phyloP scores from a whole-genome alignment of 2,888 invertebrate genomes.

The Chesias legatella region DNA sequence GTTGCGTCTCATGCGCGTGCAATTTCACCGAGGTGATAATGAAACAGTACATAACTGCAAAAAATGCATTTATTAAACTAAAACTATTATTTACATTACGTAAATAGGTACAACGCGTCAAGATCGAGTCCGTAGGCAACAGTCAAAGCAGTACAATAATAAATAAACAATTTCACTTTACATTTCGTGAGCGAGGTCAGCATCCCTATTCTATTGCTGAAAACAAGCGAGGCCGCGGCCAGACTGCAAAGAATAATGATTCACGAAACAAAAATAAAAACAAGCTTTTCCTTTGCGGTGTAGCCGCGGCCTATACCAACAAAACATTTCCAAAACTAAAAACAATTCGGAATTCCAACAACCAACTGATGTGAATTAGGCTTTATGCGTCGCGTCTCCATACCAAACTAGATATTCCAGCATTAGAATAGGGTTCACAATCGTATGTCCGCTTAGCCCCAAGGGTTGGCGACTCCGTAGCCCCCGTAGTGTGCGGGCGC shows the following conservation, averaged over 20 bases:
- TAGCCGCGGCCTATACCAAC: slow-evolving; percentile 35
- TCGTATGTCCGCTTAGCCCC: slow-evolving; percentile 50
- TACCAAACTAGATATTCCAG: slow-evolving; percentile 28
- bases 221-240: slow-evolving; percentile 34
- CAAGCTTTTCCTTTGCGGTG: slow-evolving; percentile 32
- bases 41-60: slow-evolving; percentile 41
- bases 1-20: too few species aligned
- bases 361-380: slow-evolving; percentile 10
- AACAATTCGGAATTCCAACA: slow-evolving; percentile 1
- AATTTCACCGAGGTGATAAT: too few species aligned
- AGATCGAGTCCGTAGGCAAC: slow-evolving; percentile 77
- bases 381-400: slow-evolving; percentile 10
- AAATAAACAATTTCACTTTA: slow-evolving; percentile 55
- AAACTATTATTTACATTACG: slow-evolving; percentile 70
- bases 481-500: slow-evolving; percentile 37
- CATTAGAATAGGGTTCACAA: slow-evolving; percentile 31
- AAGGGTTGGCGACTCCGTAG: slow-evolving; percentile 53
- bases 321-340: slow-evolving; percentile 14
- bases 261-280: slow-evolving; percentile 19
- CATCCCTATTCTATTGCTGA: slow-evolving; percentile 44
- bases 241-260: slow-evolving; percentile 37
- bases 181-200: slow-evolving; percentile 48
- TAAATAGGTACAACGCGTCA: slow-evolving; percentile 73
- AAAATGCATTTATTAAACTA: slow-evolving; percentile 67
- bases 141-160: slow-evolving; percentile 67